Evolutionary conservation across 2,113 vertebrate species (phyloP).

Genomic region (Silurus glanis): DNA sequence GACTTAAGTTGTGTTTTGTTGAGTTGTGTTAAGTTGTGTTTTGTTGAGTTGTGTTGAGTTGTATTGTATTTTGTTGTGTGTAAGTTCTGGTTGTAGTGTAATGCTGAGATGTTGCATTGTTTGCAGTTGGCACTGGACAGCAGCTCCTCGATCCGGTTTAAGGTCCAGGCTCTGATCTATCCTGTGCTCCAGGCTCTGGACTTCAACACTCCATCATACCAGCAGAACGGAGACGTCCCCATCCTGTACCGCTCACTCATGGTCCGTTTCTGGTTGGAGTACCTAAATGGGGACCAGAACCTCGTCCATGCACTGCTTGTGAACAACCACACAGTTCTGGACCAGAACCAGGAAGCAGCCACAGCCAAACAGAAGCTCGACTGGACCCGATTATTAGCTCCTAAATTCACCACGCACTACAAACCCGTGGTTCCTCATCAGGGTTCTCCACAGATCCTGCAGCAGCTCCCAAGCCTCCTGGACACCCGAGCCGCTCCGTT

Average conservation of each 20-base stretch:
- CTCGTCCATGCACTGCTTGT: slow-evolving; percentile 77
- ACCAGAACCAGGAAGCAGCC: slow-evolving; percentile 66
- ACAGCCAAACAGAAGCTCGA: slow-evolving; percentile 72
- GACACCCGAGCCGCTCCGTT: slow-evolving; percentile 83
- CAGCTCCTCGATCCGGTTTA: slow-evolving; percentile 70
- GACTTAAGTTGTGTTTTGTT: not conserved
- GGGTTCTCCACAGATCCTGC: slow-evolving; percentile 72
- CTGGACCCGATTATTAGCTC: slow-evolving; percentile 83
- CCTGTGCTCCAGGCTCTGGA: slow-evolving; percentile 91
- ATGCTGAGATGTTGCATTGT: not conserved
- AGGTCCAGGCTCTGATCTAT: slow-evolving; percentile 89
- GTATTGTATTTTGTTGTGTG: no score
- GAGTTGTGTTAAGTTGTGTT: not conserved
- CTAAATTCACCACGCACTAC: slow-evolving; percentile 77
- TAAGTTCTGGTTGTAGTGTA: not conserved
- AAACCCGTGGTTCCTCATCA: slow-evolving; percentile 69
- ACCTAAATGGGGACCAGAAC: slow-evolving; percentile 78
- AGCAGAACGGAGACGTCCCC: slow-evolving; percentile 85
- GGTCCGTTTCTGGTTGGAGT: slow-evolving; percentile 88
- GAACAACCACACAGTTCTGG: slow-evolving; percentile 88
- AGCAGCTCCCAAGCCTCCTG: slow-evolving; percentile 76
- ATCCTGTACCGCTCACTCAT: slow-evolving; percentile 83
- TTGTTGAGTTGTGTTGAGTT: not conserved
- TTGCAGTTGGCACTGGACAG: slow-evolving; percentile 78
- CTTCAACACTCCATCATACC: slow-evolving; percentile 92